These are phyloP conservation scores for Anorthoa munda DNA, from an alignment of 2,888 invertebrate genomes.

Conservation along the genomic window DNA sequence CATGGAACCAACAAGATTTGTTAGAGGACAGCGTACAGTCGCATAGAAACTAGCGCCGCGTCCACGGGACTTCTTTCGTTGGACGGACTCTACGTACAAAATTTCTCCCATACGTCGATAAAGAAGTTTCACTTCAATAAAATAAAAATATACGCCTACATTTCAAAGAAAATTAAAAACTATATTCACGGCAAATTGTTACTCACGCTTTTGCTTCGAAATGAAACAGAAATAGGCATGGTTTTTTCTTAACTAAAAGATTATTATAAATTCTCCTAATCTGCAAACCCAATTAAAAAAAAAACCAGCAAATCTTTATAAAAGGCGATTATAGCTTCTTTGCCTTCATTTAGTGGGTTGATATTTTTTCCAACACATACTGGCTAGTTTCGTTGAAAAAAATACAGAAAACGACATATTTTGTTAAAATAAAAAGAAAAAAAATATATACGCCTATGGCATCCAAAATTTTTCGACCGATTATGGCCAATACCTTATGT, in stretches of 20 bases:
- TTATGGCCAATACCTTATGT: background rate
- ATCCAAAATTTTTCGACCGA: background rate
- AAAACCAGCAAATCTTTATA: background rate
- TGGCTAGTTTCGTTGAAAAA: constrained; percentile 9
- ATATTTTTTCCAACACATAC: background rate
- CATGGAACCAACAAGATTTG: too few species aligned
- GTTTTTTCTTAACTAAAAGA: background rate
- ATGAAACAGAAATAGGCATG: background rate
- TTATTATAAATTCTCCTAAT: background rate
- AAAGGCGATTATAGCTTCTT: background rate
- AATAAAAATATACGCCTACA: constrained; percentile 14
- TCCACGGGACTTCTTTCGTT: too few species aligned
- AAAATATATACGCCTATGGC: background rate
- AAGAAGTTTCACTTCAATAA: too few species aligned
- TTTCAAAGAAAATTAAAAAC: constrained; percentile 22
- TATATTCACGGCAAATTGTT: background rate
- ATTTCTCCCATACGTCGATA: too few species aligned
- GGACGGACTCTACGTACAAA: too few species aligned
- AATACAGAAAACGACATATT: background rate
- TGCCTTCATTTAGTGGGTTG: background rate
- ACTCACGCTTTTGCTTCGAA: background rate
- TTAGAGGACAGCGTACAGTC: too few species aligned
- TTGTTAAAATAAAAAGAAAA: background rate
- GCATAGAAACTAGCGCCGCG: too few species aligned
- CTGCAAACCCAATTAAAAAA: background rate